Conservation (phyloP, 2,888 invertebrate species). For the Caenorhabditis afra region DNA sequence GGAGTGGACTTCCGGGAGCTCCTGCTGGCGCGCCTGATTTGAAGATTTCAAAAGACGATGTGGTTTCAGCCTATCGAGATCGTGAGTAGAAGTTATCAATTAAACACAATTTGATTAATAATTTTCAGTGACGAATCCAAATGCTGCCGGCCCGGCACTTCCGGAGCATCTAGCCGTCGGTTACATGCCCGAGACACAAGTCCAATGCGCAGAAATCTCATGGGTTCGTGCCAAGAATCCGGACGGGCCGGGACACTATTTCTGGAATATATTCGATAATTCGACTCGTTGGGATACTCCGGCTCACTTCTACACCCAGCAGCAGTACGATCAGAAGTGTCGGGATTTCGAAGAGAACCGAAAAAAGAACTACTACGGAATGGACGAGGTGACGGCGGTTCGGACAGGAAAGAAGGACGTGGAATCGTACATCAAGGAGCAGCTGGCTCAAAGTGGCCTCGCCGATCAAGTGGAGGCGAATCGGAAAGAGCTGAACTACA, state of each 20-base stretch:
- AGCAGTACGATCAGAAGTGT: slow-evolving; percentile 59
- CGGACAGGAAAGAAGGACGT: slow-evolving; percentile 50
- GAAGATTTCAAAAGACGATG: slow-evolving; percentile 54
- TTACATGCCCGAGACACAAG: slow-evolving; percentile 49
- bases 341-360: slow-evolving; percentile 43
- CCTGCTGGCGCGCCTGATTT: slow-evolving; percentile 32
- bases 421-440: slow-evolving; percentile 40
- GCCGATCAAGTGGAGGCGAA: slow-evolving; percentile 36
- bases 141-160: slow-evolving; percentile 53
- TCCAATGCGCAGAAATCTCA: slow-evolving; percentile 51
- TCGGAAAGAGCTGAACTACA: slow-evolving; percentile 45
- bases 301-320: slow-evolving; percentile 65
- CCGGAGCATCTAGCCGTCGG: slow-evolving; percentile 49
- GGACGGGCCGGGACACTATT: slow-evolving; percentile 69
- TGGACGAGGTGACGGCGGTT: slow-evolving; percentile 55
- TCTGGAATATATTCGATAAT: slow-evolving; percentile 73
- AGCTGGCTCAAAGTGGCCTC: slow-evolving; percentile 19
- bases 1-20: slow-evolving; percentile 9
- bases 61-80: slow-evolving; percentile 58
- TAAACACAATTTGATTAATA: background rate
- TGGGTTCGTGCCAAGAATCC: slow-evolving; percentile 73
- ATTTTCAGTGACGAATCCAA: slow-evolving; percentile 53
- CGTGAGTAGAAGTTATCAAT: slow-evolving; percentile 20
- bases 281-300: slow-evolving; percentile 69
- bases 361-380: slow-evolving; percentile 54